Evolutionary conservation across 2,888 invertebrate genomes (phyloP), one percentile per base, ranked within the genome.

Genomic region (Ochropleura plecta): DNA sequence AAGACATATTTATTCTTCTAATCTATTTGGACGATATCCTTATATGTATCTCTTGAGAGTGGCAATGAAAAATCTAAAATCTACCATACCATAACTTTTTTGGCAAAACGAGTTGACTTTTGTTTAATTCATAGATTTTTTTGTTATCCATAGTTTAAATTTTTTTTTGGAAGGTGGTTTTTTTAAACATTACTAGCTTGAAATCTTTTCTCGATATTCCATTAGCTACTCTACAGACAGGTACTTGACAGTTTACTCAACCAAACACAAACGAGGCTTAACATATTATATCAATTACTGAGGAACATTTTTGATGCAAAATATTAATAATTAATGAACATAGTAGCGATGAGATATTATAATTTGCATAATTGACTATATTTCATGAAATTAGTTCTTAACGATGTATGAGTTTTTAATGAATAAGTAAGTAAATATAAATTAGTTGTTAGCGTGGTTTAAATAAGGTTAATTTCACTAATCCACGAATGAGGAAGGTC

Each of bases 301-400:
- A 10, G 71, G 57, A 70, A 30, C 60, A 57, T 68, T 65, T 66
- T 71, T 68, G 70, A 16, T 81, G 68, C 73, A 73, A 40, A 40
- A 57, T 53, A 70, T 66, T 49, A 12, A 12, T 76, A 55, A 70
- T 20, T 60, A 51, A 72, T 70, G 40, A 57, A 18, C 48, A 44
- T 79, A 64, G 73, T 51, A 84, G 48, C 63, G 59, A 63, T 59
- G 62, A 16, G 9, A 30, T 40, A 59, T 69, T 76, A 51, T 46
- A n/a, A 53, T 69, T 79, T 62, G 49, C 63, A 57, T 84, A 81
- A 66, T 64, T 40, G 67, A 70, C 48, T 72, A 55, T 57, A 42
- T 30, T 3, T 79, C 40, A 42, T 46, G 7, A 6, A 60, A 69
- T 69, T 46, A 73, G 48, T 69, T 48, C 14, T 30, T 30, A 46